A percentile compares a stretch with the other conserved stretches of the same genome.
Conservation (phyloP, 2,797 vertebrate genomes). For the Gymnoscopelus microlampas region DNA sequence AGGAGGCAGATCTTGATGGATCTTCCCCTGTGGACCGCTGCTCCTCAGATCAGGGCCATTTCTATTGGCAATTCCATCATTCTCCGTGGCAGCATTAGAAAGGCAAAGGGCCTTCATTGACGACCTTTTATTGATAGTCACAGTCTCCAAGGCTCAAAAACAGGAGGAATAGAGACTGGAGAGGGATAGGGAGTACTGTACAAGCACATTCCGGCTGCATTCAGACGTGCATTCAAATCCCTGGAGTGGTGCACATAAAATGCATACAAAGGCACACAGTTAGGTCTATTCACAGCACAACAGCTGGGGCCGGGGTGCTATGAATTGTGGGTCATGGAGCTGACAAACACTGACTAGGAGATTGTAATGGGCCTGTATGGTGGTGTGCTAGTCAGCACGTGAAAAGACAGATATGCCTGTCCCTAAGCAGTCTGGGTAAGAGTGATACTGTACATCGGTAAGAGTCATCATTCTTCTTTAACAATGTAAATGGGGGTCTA, state of each 20-base stretch:
- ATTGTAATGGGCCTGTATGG: conserved; percentile 56
- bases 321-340: conserved; percentile 60
- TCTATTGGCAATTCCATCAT: conserved; percentile 46
- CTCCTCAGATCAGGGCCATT: conserved; percentile 4
- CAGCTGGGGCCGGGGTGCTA: conserved; percentile 30
- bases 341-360: conserved; percentile 54
- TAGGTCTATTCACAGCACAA: conserved; percentile 13
- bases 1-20: conserved; percentile 42
- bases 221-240: conserved; percentile 8
- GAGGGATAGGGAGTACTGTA: background rate
- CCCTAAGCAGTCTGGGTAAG: conserved; percentile 43
- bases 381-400: conserved; percentile 24
- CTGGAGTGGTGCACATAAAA: conserved; percentile 25
- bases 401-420: conserved; percentile 44
- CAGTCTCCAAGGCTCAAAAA: conserved; percentile 43
- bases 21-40: conserved; percentile 29
- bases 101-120: conserved; percentile 34
- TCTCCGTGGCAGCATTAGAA: conserved; percentile 42
- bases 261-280: conserved; percentile 33
- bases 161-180: conserved; percentile 21
- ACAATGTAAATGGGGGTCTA: conserved; percentile 57
- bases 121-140: conserved; percentile 48
- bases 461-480: conserved; percentile 21
- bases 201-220: background rate
- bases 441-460: conserved; percentile 27